Conservation (phyloP, 2,888 invertebrate genomes). For the Andrena trimmerana region DNA sequence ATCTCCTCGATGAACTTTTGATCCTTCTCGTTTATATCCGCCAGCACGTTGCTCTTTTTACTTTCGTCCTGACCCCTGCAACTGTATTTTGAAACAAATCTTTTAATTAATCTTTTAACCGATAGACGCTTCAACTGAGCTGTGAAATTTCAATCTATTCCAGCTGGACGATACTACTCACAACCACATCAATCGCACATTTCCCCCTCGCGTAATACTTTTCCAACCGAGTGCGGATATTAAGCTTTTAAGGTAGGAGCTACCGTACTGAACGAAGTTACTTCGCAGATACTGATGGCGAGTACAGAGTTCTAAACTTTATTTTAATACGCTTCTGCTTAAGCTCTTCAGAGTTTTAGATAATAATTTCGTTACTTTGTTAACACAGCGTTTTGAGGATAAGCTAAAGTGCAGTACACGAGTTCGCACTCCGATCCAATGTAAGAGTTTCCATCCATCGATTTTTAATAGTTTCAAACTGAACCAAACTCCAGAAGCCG, state of each 20-base stretch:
- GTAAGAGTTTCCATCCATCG: not conserved
- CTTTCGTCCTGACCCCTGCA: constrained; percentile 39
- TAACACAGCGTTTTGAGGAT: too few relatives aligned
- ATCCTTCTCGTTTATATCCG: constrained; percentile 69
- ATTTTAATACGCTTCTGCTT: not conserved
- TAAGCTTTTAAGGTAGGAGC: not conserved
- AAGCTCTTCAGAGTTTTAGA: too few relatives aligned
- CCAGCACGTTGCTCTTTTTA: not conserved
- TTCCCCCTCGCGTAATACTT: not conserved
- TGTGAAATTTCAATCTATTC: not conserved
- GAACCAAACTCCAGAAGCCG: too few relatives aligned
- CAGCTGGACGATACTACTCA: not conserved
- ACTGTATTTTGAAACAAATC: not conserved
- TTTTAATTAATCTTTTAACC: too few relatives aligned
- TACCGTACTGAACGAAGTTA: not conserved
- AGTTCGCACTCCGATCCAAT: too few relatives aligned
- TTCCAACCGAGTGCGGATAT: not conserved
- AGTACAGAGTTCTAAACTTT: not conserved
- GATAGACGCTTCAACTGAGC: not conserved
- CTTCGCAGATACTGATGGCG: not conserved
- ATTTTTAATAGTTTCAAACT: too few relatives aligned
- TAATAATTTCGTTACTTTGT: too few relatives aligned
- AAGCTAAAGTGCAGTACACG: too few relatives aligned
- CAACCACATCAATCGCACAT: not conserved
- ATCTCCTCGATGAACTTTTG: constrained; percentile 69